Evolutionary conservation across 2,113 vertebrate genomes (phyloP).

Genomic region (Tachuris rubrigastra): DNA sequence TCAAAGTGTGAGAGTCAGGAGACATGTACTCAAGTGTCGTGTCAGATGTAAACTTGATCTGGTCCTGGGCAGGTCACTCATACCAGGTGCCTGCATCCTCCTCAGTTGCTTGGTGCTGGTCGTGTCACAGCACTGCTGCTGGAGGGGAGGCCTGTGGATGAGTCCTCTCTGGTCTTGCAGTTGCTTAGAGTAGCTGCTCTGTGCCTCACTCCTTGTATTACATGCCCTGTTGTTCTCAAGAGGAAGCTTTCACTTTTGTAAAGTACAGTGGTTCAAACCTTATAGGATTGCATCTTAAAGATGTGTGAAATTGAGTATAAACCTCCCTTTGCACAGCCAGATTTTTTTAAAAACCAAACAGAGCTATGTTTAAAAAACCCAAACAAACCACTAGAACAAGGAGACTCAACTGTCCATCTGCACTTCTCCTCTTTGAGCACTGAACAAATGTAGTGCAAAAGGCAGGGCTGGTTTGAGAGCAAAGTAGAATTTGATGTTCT

Average conservation of each 20-base stretch:
- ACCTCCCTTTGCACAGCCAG: not conserved
- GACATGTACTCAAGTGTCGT: not conserved
- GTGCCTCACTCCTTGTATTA: not conserved
- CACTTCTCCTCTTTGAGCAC: not conserved
- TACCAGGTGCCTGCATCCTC: accelerated
- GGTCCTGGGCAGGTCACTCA: not conserved
- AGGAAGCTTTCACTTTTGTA: not conserved
- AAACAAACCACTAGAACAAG: not conserved
- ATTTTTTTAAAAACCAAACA: not conserved
- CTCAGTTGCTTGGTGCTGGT: accelerated
- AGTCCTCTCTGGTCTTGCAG: not conserved
- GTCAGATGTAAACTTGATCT: not conserved
- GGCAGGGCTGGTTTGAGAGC: not conserved
- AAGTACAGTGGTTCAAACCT: not conserved
- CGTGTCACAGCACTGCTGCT: accelerated
- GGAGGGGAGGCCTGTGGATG: not conserved
- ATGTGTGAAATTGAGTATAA: not conserved
- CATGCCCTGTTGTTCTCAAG: not conserved
- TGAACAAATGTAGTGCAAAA: not conserved
- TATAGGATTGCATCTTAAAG: not conserved
- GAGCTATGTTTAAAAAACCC: not conserved
- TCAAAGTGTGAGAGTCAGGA: not conserved
- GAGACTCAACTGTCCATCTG: not conserved
- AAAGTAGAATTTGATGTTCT: not conserved
- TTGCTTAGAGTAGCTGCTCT: not conserved